These are phyloP conservation scores for Rhinogobius similis DNA, from an alignment of 2,113 vertebrate genomes.

Conservation along the genomic window DNA sequence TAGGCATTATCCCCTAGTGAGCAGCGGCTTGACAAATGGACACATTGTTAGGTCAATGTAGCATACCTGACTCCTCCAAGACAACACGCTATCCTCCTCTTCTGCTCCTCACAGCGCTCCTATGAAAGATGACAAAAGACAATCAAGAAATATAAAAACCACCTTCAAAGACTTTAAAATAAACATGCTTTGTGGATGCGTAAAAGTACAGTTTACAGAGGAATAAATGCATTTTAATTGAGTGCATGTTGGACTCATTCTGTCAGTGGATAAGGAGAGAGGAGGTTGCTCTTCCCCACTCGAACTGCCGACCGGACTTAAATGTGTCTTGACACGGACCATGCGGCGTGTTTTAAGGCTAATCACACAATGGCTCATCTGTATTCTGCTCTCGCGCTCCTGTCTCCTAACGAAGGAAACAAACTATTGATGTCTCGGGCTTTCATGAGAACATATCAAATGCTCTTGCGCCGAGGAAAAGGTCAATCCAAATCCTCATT, in stretches of 20 bases:
- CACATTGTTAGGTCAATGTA: constrained; percentile 44
- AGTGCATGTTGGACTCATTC: constrained; percentile 25
- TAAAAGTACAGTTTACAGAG: constrained; percentile 16
- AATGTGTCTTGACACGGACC: constrained; percentile 35
- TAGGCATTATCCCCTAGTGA: constrained; percentile 51
- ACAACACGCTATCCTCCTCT: constrained; percentile 32
- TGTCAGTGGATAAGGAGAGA: constrained; percentile 10
- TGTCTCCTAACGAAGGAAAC: constrained; percentile 38
- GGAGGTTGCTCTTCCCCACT: not conserved
- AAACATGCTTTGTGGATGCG: not conserved
- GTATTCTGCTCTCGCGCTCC: constrained; percentile 46
- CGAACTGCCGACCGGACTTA: constrained; percentile 3
- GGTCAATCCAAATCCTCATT: constrained; percentile 63
- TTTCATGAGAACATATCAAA: constrained; percentile 62
- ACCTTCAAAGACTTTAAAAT: constrained; percentile 9
- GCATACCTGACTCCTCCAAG: constrained; percentile 45
- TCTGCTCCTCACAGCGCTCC: constrained; percentile 29
- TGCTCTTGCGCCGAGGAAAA: constrained; percentile 57
- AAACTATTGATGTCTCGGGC: constrained; percentile 54
- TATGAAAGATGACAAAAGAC: constrained; percentile 12
- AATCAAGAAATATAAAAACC: constrained; percentile 34
- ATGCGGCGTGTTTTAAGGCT: constrained; percentile 30
- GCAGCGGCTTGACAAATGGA: constrained; percentile 54
- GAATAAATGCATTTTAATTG: constrained; percentile 29
- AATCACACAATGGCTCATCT: constrained; percentile 55